phyloP scores from a whole-genome alignment of 2,113 vertebrate genomes.

The Cheirogaleus medius region DNA sequence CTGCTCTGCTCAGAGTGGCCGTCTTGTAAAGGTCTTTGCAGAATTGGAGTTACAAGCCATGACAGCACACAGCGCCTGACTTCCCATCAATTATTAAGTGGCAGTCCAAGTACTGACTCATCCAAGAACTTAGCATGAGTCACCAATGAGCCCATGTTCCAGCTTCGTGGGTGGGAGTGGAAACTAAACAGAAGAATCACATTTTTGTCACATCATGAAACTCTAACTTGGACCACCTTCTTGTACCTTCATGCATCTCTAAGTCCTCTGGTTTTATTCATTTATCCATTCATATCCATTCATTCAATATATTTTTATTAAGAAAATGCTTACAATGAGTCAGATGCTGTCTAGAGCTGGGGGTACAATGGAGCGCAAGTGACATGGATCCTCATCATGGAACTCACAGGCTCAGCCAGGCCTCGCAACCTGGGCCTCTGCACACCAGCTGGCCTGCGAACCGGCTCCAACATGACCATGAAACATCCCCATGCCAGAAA shows the following conservation, averaged over 20 bases:
- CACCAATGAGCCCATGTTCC: not conserved
- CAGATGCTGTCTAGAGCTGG: not conserved
- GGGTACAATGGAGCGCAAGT: not conserved
- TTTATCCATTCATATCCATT: not conserved
- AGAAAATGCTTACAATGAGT: not conserved
- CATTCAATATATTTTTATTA: not conserved
- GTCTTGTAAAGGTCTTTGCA: not conserved
- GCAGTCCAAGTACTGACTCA: not conserved
- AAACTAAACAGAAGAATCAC: not conserved
- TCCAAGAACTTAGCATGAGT: not conserved
- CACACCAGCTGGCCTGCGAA: not conserved
- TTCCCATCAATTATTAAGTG: not conserved
- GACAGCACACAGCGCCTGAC: not conserved
- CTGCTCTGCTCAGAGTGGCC: not conserved
- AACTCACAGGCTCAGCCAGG: not conserved
- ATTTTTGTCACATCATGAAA: not conserved
- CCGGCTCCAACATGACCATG: not conserved
- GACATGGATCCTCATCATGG: not conserved
- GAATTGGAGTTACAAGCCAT: not conserved
- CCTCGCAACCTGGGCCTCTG: not conserved
- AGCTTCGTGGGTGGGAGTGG: accelerated
- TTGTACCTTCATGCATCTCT: not conserved
- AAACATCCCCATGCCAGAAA: not conserved
- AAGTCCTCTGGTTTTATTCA: not conserved
- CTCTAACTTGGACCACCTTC: not conserved